These are phyloP conservation scores for Phoeniculus purpureus DNA, from an alignment of 2,797 vertebrate genomes.

Conservation along the genomic window DNA sequence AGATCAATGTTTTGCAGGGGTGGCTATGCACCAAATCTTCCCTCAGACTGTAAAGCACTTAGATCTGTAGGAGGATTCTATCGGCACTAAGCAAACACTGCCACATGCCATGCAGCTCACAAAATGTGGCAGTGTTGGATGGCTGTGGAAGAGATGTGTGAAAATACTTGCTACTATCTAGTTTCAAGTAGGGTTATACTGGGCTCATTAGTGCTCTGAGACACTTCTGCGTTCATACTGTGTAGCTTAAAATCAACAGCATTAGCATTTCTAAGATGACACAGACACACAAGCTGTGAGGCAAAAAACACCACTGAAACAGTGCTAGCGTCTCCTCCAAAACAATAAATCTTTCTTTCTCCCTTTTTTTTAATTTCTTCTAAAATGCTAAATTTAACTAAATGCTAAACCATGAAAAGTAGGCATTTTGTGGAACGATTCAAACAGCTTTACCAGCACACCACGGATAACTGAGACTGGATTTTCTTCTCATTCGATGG, in stretches of 20 bases:
- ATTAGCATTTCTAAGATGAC: background rate
- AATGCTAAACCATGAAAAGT: background rate
- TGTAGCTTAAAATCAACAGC: background rate
- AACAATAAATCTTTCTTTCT: background rate
- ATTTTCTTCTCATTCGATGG: background rate
- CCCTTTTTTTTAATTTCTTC: background rate
- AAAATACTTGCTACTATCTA: background rate
- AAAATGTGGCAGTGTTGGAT: background rate
- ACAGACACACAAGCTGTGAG: background rate
- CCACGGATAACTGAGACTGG: background rate
- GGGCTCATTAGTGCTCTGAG: background rate
- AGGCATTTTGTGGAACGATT: background rate
- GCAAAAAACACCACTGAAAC: background rate
- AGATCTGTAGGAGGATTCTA: background rate
- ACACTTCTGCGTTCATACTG: fast-evolving
- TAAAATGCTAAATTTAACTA: too few relatives aligned
- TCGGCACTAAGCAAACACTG: background rate
- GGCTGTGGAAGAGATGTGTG: background rate
- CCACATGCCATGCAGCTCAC: background rate
- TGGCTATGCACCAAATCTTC: background rate
- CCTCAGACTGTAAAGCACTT: background rate
- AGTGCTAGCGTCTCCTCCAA: background rate
- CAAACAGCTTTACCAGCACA: background rate
- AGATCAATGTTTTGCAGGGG: background rate
- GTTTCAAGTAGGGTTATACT: background rate